Evolutionary conservation across 1,140 invertebrate genomes (phyloP).

Genomic region (Nixonia krombeini): DNA sequence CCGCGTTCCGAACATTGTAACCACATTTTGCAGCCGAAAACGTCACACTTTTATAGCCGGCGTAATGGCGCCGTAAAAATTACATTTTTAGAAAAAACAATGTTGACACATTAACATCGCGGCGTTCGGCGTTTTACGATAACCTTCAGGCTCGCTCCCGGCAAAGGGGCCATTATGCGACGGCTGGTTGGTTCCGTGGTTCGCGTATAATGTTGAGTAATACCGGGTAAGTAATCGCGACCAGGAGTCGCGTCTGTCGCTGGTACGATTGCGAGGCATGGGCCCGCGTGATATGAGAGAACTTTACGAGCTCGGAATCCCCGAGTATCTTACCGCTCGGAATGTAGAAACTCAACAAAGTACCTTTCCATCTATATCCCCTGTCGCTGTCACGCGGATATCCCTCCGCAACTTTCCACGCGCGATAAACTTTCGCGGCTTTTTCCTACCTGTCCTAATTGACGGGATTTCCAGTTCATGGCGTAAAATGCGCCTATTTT

Average conservation of each 20-base stretch:
- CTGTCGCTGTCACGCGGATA: conserved; percentile 33
- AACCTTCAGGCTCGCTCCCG: background rate
- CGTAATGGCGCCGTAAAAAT: too few relatives aligned
- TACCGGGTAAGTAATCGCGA: conserved; percentile 35
- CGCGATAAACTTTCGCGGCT: conserved; percentile 34
- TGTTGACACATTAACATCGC: background rate
- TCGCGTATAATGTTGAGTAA: conserved; percentile 30
- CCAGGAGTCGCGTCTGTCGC: conserved; percentile 23
- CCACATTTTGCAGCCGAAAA: too few relatives aligned
- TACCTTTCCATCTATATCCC: conserved; percentile 41
- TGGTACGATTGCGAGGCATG: conserved; percentile 20
- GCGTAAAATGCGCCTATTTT: too few relatives aligned
- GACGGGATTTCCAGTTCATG: conserved; percentile 5
- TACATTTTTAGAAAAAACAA: background rate
- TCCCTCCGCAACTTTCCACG: conserved; percentile 31
- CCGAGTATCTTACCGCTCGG: conserved; percentile 32
- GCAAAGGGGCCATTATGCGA: conserved; percentile 25
- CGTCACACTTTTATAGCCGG: too few relatives aligned
- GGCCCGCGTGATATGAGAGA: conserved; percentile 38
- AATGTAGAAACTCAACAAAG: conserved; percentile 44
- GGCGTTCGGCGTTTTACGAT: background rate
- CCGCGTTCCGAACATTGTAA: too few relatives aligned
- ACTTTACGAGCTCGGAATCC: conserved; percentile 52
- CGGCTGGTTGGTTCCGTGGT: conserved; percentile 27
- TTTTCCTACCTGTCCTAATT: conserved; percentile 29